phyloP scores from a whole-genome alignment of 53 echinoderm and acorn worm genomes.

The Apostichopus leukothele region DNA sequence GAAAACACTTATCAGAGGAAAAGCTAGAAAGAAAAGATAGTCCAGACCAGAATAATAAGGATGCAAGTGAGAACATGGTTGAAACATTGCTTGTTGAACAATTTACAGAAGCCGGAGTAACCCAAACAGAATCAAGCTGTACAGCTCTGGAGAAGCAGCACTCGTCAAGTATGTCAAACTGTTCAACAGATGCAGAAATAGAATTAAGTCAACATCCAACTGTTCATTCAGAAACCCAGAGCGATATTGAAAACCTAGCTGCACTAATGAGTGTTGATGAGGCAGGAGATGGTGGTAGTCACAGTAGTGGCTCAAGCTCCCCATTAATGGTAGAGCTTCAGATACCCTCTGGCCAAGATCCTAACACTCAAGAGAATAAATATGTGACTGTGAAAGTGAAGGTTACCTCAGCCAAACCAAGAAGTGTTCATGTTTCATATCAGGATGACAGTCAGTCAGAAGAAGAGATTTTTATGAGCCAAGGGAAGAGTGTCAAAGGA shows the following conservation, averaged over 20 bases:
- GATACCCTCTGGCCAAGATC: slow-evolving; percentile 52
- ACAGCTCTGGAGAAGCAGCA: neutral
- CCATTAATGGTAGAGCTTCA: slow-evolving; percentile 63
- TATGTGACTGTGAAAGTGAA: slow-evolving; percentile 73
- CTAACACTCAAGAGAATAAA: slow-evolving; percentile 45
- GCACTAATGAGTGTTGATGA: neutral
- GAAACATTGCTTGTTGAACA: neutral
- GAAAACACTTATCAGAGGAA: neutral
- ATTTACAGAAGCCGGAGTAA: neutral
- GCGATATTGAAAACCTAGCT: neutral
- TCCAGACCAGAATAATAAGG: neutral
- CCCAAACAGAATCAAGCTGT: neutral
- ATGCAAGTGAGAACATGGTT: neutral
- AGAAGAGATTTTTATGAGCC: slow-evolving; percentile 33
- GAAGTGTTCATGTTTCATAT: slow-evolving; percentile 72
- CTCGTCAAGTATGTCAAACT: neutral
- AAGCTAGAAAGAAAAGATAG: neutral
- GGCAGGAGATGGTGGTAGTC: slow-evolving; percentile 24
- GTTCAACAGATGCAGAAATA: slow-evolving; percentile 1
- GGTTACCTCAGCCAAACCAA: slow-evolving; percentile 69
- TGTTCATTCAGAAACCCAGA: neutral
- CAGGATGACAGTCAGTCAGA: slow-evolving; percentile 54
- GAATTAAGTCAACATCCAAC: neutral
- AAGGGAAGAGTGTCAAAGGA: slow-evolving; percentile 1
- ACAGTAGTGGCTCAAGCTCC: slow-evolving; percentile 26